Conservation (phyloP, 2,888 invertebrate species). For the Troides oblongomaculatus region DNA sequence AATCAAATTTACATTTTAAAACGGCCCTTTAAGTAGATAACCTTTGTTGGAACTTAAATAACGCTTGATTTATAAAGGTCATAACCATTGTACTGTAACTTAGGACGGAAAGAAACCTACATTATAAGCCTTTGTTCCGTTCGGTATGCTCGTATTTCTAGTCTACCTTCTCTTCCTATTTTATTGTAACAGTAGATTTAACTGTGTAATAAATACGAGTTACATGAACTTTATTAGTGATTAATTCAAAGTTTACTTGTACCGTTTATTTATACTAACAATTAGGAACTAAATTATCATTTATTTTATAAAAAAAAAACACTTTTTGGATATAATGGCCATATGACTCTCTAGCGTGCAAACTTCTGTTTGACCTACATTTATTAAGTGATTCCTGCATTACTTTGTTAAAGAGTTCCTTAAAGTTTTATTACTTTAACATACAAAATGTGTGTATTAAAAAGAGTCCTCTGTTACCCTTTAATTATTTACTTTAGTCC, state of each 20-base stretch:
- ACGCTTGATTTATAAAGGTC: constrained; percentile 4
- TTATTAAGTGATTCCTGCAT: no score
- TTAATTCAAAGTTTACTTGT: background rate
- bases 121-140: background rate
- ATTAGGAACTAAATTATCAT: no score
- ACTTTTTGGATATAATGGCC: no score
- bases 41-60: constrained; percentile 19
- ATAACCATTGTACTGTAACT: background rate
- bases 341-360: no score
- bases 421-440: no score
- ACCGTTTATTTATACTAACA: background rate
- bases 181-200: background rate
- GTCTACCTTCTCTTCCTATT: background rate
- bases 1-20: constrained; percentile 23
- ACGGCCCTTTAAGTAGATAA: constrained; percentile 7
- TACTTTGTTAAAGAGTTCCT: no score
- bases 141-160: background rate
- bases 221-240: background rate
- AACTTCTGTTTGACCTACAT: no score
- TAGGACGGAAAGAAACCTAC: constrained; percentile 1
- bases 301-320: no score
- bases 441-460: no score
- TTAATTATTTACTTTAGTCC: no score
- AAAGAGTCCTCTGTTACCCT: no score
- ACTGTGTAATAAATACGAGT: background rate